Percentiles rank a stretch among this genome's conserved stretches.
Conservation (phyloP, 2,113 vertebrate species). For the Syngnathus scovelli region DNA sequence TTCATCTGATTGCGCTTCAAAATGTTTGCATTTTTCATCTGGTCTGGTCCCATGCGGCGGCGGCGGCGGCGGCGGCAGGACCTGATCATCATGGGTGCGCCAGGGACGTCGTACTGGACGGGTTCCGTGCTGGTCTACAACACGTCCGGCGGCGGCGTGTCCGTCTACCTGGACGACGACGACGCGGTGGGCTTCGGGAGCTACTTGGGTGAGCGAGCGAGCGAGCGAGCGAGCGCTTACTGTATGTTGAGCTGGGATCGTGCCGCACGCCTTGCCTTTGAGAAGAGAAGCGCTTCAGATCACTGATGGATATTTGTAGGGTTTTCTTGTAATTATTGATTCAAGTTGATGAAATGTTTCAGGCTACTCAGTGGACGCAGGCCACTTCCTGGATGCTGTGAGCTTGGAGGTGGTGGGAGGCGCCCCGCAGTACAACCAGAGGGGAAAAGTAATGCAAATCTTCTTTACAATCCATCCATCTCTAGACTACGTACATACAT, state of each 20-base stretch:
- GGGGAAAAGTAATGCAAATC: conserved; percentile 80
- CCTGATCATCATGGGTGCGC: conserved; percentile 91
- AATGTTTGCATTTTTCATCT: too few species aligned
- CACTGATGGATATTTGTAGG: too few species aligned
- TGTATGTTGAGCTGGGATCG: too few species aligned
- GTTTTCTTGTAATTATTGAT: neutral
- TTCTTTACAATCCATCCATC: neutral
- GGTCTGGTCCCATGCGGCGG: too few species aligned
- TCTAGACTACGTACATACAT: too few species aligned
- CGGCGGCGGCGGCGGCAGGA: conserved; percentile 65
- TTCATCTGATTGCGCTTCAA: too few species aligned
- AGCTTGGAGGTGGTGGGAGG: conserved; percentile 84
- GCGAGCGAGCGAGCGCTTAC: too few species aligned
- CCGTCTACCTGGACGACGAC: conserved; percentile 72
- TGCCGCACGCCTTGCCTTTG: too few species aligned
- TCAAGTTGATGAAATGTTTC: neutral
- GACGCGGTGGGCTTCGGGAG: conserved; percentile 80
- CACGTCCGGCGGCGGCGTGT: conserved; percentile 68
- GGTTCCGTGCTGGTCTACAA: conserved; percentile 88
- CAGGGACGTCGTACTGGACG: conserved; percentile 88
- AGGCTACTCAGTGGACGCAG: conserved; percentile 92
- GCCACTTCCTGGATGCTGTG: conserved; percentile 74
- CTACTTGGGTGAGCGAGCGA: conserved; percentile 79
- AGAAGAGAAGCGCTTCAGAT: too few species aligned
- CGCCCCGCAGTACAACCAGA: conserved; percentile 88